Evolutionary conservation across 2,113 vertebrate genomes (phyloP).

Genomic region (Baryphthengus martii): DNA sequence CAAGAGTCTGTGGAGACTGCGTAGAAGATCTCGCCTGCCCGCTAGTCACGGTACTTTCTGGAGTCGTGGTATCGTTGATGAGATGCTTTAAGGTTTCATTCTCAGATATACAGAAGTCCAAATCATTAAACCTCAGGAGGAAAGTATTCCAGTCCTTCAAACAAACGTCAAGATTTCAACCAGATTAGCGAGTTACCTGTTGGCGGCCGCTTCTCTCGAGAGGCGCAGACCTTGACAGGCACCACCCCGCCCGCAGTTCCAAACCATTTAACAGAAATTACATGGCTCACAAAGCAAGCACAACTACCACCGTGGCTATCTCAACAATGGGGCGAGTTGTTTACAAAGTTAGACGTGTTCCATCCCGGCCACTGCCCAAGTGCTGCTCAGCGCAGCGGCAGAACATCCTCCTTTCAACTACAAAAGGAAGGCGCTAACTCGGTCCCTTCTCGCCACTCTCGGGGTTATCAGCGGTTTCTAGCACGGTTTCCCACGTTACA

Average conservation of each 20-base stretch:
- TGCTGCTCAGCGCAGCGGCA: background rate
- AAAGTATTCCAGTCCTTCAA: slow-evolving; percentile 97
- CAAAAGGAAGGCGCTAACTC: background rate
- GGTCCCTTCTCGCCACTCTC: background rate
- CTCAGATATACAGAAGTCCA: slow-evolving; percentile 97
- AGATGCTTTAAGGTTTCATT: slow-evolving; percentile 96
- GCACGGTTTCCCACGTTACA: fast-evolving
- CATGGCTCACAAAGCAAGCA: background rate
- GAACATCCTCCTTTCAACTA: background rate
- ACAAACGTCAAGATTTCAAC: background rate
- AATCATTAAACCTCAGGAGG: slow-evolving; percentile 91
- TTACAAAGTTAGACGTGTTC: background rate
- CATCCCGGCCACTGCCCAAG: background rate
- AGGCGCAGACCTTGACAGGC: fast-evolving
- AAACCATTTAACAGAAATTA: background rate
- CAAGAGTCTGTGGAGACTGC: slow-evolving; percentile 83
- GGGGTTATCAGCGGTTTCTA: fast-evolving
- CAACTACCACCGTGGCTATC: background rate
- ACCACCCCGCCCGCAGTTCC: background rate
- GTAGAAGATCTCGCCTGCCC: slow-evolving; percentile 88
- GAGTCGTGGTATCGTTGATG: slow-evolving; percentile 88
- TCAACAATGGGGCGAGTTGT: fast-evolving
- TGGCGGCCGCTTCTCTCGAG: background rate
- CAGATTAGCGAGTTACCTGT: background rate
- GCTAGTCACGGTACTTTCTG: slow-evolving; percentile 87